Base-by-base conservation (phyloP, 2,888 invertebrate species). In the Polylopha cassiicola region DNA sequence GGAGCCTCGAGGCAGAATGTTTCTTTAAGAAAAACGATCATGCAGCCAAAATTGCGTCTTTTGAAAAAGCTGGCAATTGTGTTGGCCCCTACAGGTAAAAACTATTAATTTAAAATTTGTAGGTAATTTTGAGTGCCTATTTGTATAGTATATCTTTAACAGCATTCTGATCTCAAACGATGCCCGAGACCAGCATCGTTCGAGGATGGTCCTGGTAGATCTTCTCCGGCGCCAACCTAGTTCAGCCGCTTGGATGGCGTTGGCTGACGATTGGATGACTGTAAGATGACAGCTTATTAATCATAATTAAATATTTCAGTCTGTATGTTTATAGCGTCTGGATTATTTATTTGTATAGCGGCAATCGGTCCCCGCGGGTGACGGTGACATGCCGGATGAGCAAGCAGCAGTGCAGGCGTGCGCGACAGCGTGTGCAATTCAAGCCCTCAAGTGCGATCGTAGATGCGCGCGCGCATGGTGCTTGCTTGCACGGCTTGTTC, bases 191-290 rank as follows among this genome's bases (percentile, higher is more conserved):
- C 41, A 57, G 0, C 51, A 55, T 8, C 65, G 60, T 0, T 53
- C 55, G 20, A 64, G 69, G 4, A 45, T 66, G 1, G 28, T 64
- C 0, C 45, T 84, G 6, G 51, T 75, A 1, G 82, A 81, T 24
- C 50, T 84, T 4, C 53, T 76, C 4, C 72, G 77, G 1, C 57
- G 73, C 1, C 68, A 73, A 18, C 79, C 84, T 11, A 76, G 71
- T 41, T 79, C 84, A 0, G 79, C 81, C 51, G 58, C 73, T 0
- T 85, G 84, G 84, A 65, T 77, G 47, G 73, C 75, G 0, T 63
- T 81, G 2, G 78, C 82, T 24, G 67, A 78, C 4, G 65, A 73
- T 45, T 76, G 70, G 72, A 46, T 73, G 37, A 51, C 42, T 59
- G 77, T 78, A 58, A 23, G 30, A n/a, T n/a, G n/a, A n/a, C n/a